Percentiles rank a stretch among this genome's conserved stretches.
Evolutionary conservation across 2,888 invertebrate genomes (phyloP).

Genomic region (Marasmarcha lunaedactyla): DNA sequence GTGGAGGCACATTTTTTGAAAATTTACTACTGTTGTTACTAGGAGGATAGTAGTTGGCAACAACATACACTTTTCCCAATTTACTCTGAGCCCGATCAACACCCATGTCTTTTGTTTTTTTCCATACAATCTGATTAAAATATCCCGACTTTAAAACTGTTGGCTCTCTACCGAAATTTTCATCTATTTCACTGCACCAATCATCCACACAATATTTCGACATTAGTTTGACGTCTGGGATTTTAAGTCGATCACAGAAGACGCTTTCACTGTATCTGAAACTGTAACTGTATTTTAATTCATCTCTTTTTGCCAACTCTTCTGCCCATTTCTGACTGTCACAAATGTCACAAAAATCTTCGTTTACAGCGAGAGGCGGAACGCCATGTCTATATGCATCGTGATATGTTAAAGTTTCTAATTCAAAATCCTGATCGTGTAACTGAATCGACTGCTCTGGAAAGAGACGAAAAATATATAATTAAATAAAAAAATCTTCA

Average conservation of each 20-base stretch:
- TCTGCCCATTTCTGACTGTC: constrained; percentile 80
- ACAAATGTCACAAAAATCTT: constrained; percentile 72
- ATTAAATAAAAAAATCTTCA: neutral
- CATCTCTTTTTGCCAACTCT: constrained; percentile 73
- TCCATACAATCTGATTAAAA: constrained; percentile 89
- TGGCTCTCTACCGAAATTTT: constrained; percentile 78
- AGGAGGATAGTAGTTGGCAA: constrained; percentile 86
- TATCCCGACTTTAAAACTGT: constrained; percentile 73
- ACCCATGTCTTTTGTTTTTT: constrained; percentile 78
- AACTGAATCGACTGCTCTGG: constrained; percentile 53
- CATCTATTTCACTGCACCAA: constrained; percentile 83
- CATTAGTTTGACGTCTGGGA: constrained; percentile 73
- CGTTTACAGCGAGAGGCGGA: constrained; percentile 65
- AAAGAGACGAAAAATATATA: constrained; percentile 20
- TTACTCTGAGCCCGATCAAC: constrained; percentile 81
- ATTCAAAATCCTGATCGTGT: constrained; percentile 50
- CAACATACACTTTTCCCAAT: constrained; percentile 84
- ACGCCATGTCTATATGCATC: constrained; percentile 56
- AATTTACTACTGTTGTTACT: constrained; percentile 84
- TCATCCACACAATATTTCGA: constrained; percentile 78
- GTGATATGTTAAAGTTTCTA: constrained; percentile 49
- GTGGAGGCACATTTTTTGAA: constrained; percentile 74
- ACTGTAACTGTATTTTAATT: constrained; percentile 74
- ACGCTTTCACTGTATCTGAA: constrained; percentile 78
- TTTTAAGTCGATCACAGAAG: constrained; percentile 76